A percentile compares a stretch with the other conserved stretches of the same genome.
Conservation (phyloP, 64 coral and sea anemone species). For the Astreopora myriophthalma region DNA sequence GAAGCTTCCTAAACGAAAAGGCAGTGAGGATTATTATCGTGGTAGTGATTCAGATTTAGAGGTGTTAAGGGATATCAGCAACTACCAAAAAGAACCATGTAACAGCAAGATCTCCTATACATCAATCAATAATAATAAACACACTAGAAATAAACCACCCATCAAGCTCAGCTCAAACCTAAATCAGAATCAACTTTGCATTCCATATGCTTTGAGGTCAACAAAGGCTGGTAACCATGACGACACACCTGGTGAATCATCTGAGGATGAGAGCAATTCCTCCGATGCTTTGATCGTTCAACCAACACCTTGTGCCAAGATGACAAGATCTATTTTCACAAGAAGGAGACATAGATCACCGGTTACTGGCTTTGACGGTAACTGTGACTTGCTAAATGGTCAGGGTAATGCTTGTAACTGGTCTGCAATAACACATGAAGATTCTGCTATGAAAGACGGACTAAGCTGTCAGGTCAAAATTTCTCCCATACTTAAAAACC, state of each 20-base stretch:
- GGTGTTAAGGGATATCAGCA: background rate
- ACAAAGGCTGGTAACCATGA: background rate
- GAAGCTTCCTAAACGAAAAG: background rate
- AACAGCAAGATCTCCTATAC: background rate
- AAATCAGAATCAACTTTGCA: background rate
- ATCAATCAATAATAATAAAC: no score
- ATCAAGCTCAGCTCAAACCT: background rate
- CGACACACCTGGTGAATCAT: background rate
- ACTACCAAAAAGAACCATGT: background rate
- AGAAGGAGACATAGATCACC: constrained; percentile 25
- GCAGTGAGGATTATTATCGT: constrained; percentile 26
- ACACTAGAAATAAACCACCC: background rate
- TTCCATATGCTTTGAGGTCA: background rate
- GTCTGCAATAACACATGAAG: background rate
- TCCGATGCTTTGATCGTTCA: background rate
- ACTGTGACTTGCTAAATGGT: no score
- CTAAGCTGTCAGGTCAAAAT: background rate
- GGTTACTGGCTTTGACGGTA: background rate
- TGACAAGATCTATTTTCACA: constrained; percentile 32
- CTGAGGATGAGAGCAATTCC: background rate
- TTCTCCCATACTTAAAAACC: background rate
- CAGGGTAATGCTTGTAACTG: no score
- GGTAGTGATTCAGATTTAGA: constrained; percentile 31
- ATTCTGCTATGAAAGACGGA: background rate
- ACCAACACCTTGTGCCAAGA: background rate